Conservation (phyloP, 2,113 vertebrate species). For the mouse (Mus musculus) region GRCm39 chr6:61021001-61021500, state of each 20-base stretch:
- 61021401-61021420: neutral
- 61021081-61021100: slow-evolving; percentile 18
- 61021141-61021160: neutral
- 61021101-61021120: neutral
- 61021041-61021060: neutral
- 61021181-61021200: slow-evolving; percentile 61
- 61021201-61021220: slow-evolving; percentile 50
- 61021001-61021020: neutral
- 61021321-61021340: slow-evolving; percentile 62
- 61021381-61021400: neutral
- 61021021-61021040: neutral
- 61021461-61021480: slow-evolving; percentile 29
- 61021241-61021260: slow-evolving; percentile 46
- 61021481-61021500: neutral
- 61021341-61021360: neutral
- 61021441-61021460: slow-evolving; percentile 6
- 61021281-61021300: slow-evolving; percentile 62
- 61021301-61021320: slow-evolving; percentile 75
- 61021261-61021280: slow-evolving; percentile 36
- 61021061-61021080: neutral
- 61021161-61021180: slow-evolving; percentile 66
- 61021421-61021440: neutral
- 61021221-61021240: slow-evolving; percentile 27
- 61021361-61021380: slow-evolving; percentile 11
- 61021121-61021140: neutral